Conservation (phyloP, 2,113 vertebrate genomes). For the Plotosus lineatus region DNA sequence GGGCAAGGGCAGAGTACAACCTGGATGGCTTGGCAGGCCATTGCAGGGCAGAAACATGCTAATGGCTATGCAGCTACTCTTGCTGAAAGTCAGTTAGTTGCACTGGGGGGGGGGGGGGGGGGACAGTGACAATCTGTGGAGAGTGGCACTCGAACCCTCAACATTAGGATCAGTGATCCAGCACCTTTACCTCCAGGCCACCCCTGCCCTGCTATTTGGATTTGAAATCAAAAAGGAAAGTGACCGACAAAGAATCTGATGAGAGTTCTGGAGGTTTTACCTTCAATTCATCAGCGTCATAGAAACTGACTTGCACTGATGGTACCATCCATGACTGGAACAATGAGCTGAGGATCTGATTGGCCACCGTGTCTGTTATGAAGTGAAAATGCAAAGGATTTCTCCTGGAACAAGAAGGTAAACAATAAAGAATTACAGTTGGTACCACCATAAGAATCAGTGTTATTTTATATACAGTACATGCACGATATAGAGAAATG, state of each 20-base stretch:
- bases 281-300: slow-evolving; percentile 89
- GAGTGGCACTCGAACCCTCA: no score
- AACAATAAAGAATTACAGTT: neutral
- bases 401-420: slow-evolving; percentile 72
- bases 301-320: slow-evolving; percentile 88
- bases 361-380: slow-evolving; percentile 88
- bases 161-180: no score
- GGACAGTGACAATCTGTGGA: no score
- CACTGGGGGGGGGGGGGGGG: no score
- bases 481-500: neutral
- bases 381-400: slow-evolving; percentile 94
- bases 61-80: no score
- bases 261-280: slow-evolving; percentile 60
- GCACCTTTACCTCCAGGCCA: no score
- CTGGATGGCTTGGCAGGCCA: no score
- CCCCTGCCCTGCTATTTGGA: neutral
- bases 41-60: no score
- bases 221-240: neutral
- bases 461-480: neutral
- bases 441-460: neutral
- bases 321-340: slow-evolving; percentile 97
- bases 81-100: no score
- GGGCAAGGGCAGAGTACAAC: no score
- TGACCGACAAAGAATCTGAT: no score
- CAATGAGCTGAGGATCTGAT: slow-evolving; percentile 82